Evolutionary conservation across 1,140 invertebrate species (phyloP), one percentile per base, ranked within the genome.

Genomic region (Apis laboriosa): DNA sequence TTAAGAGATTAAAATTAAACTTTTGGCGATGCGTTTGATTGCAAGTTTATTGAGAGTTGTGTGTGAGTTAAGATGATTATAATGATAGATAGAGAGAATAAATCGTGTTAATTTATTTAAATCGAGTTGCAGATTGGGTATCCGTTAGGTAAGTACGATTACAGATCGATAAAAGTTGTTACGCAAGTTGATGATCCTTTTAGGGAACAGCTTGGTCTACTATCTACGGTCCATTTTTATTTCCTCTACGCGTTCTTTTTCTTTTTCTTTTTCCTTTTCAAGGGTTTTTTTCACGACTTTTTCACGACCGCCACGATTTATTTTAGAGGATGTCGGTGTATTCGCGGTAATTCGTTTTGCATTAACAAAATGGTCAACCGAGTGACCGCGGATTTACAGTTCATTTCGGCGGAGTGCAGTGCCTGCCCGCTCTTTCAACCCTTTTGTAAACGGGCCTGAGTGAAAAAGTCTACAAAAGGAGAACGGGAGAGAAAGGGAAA

Each of bases 341-440:
- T 13, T 43, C 72, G 11, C 70, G 9, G 34, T 87, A 88, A 88
- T 84, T 87, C 82, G 82, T 87, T 87, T 87, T 84, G 77, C 82
- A 84, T 84, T 88, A 88, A 87, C 76, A 84, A 81, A 87, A 87
- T 58, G 82, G 82, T 73, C 68, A 72, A 64, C 58, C 68, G 60
- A 63, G 63, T 63, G 71, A 24, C 70, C 63, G 77, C 72, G 73
- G 75, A 87, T 88, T 87, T 88, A 84, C 81, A 84, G 85, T 84
- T 88, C 82, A 84, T 88, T 88, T 78, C 55, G 78, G 53, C 15
- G 43, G 67, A 86, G 86, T 86, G 86, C 73, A 68, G 49, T 19
- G 73, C 68, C 60, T 68, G 51, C 34, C 5, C 51, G 63, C n/a
- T 19, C 56, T 19, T 19, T 28, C 66, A 17, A 51, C 34, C 19